Conservation (phyloP, 2,888 invertebrate genomes). For the Ophioninae sp. region DNA sequence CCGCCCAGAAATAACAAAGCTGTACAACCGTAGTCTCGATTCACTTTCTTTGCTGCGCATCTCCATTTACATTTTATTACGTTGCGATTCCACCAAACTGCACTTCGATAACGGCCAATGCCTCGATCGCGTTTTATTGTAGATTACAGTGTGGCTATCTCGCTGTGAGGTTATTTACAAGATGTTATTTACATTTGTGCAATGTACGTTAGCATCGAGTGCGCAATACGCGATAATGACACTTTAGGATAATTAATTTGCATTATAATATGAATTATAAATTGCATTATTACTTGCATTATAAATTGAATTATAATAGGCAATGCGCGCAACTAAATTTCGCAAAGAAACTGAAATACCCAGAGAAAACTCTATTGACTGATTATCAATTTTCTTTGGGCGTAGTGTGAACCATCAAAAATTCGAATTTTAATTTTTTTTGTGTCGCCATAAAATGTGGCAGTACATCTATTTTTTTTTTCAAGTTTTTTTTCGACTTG, state of each 20-base stretch:
- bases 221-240: background rate
- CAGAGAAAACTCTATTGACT: background rate
- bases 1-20: constrained; percentile 72
- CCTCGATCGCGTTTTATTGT: constrained; percentile 43
- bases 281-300: no score
- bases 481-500: no score
- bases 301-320: background rate
- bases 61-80: constrained; percentile 22
- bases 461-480: no score
- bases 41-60: constrained; percentile 21
- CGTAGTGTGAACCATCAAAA: background rate
- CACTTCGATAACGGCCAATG: constrained; percentile 52
- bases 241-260: background rate
- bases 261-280: background rate
- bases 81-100: constrained; percentile 58
- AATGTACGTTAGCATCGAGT: background rate
- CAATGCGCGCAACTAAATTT: background rate
- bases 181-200: constrained; percentile 13
- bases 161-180: constrained; percentile 3
- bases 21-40: constrained; percentile 68
- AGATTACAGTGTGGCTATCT: constrained; percentile 49
- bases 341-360: background rate
- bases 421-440: constrained; percentile 6
- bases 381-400: background rate
- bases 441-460: background rate